Conservation (phyloP, 2,888 invertebrate genomes). For the Pantelozetes paolii region DNA sequence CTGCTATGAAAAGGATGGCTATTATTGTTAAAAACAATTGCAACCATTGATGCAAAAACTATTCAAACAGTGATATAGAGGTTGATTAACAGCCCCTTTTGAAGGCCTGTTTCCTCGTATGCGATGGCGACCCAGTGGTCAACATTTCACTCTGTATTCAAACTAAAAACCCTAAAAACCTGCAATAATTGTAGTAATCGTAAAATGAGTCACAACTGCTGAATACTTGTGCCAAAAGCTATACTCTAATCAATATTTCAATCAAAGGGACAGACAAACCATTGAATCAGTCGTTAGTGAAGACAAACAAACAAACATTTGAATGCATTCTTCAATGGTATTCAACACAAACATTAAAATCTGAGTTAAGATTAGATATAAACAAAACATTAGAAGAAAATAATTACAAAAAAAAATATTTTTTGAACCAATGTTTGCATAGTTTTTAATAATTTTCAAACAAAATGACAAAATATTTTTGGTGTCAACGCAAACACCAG, state of each 20-base stretch:
- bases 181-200: neutral
- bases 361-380: neutral
- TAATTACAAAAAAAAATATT: no score
- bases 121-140: conserved; percentile 2
- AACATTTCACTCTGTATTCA: neutral
- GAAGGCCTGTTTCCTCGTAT: neutral
- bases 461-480: no score
- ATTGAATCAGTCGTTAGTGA: no score
- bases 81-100: neutral
- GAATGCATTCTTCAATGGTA: neutral
- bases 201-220: conserved; percentile 16
- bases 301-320: no score
- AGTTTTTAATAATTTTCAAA: no score
- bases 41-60: conserved; percentile 1
- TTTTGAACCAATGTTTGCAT: no score
- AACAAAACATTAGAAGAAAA: no score
- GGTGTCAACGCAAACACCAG: no score
- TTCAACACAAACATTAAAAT: neutral
- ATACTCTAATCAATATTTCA: neutral
- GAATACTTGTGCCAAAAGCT: neutral
- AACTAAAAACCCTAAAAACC: no score
- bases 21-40: conserved; percentile 3
- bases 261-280: no score
- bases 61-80: neutral
- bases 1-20: neutral